Evolutionary conservation across 2,888 invertebrate species (phyloP), one percentile per base, ranked within the genome.

Genomic region (Meteorus colon): DNA sequence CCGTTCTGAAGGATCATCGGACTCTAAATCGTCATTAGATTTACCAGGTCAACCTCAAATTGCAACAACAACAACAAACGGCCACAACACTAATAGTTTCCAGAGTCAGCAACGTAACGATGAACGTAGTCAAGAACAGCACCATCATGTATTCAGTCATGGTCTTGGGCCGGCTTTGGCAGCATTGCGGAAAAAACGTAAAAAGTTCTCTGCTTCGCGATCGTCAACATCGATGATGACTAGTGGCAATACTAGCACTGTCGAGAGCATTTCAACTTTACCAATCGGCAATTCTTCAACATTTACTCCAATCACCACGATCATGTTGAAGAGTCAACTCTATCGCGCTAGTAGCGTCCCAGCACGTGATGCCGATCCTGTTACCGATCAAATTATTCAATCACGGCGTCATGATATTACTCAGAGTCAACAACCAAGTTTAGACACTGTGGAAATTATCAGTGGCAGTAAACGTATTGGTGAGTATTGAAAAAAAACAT

Each of bases 161-260:
- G 83, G 83, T 4, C 63, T 88, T 16, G 85, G 85, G 12, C 86
- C 87, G 37, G 95, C 95, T 73, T 91, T 96, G 79, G 95, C 95
- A 1, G 93, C 95, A 31, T 91, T 96, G 74, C 94, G 94, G 87
- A 93, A 94, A 86, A 96, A 96, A 89, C 92, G 96, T 80, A 96
- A 96, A 90, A 95, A 95, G 88, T 96, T 96, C 90, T 95, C 95
- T 0, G 94, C 95, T 80, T 95, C 95, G 77, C 92, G 95, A 83
- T 94, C 94, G 79, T 92, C 93, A 71, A 93, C 90, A 1, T 91
- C 90, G 81, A 91, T 87, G 75, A 91, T 90, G 85, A 91, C 89
- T 82, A 91, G 88, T 84, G 91, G 88, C 80, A 89, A 85, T 63
- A 84, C 86, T 6, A 87, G 86, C 45, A 84, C 85, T 12, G 81